These are phyloP conservation scores for Pteropus rufus DNA, from an alignment of 2,797 vertebrate species.

Conservation along the genomic window DNA sequence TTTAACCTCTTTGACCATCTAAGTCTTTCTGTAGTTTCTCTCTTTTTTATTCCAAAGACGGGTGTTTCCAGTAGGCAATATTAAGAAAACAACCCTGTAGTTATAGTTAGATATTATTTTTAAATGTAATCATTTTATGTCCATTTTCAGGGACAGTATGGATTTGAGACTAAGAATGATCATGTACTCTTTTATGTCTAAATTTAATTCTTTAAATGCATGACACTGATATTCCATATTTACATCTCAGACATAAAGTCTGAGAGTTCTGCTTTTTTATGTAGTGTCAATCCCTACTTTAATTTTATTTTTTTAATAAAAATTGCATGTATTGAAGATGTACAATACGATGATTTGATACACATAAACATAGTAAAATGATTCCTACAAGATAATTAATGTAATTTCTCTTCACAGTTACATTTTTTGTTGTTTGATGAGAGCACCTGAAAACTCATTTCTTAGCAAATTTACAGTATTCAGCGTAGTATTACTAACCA, in stretches of 20 bases:
- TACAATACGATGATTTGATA: background rate
- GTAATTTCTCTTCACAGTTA: background rate
- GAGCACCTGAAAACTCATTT: background rate
- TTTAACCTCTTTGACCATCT: background rate
- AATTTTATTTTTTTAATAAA: background rate
- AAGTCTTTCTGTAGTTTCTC: background rate
- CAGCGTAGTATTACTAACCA: background rate
- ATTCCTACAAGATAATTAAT: background rate
- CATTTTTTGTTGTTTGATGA: background rate
- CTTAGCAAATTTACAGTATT: background rate
- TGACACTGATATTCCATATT: background rate
- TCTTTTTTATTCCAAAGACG: background rate
- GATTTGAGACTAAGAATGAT: background rate
- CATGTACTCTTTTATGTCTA: background rate
- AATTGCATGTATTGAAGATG: background rate
- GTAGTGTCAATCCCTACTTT: background rate
- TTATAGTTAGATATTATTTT: background rate
- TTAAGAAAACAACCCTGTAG: background rate
- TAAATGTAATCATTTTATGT: background rate
- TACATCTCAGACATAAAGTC: background rate
- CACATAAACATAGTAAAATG: background rate
- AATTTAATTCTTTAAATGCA: background rate
- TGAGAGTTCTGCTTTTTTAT: background rate
- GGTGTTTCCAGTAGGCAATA: background rate
- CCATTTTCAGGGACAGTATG: background rate